phyloP scores from a whole-genome alignment of 1,140 invertebrate species.

The Drosophila insularis region DNA sequence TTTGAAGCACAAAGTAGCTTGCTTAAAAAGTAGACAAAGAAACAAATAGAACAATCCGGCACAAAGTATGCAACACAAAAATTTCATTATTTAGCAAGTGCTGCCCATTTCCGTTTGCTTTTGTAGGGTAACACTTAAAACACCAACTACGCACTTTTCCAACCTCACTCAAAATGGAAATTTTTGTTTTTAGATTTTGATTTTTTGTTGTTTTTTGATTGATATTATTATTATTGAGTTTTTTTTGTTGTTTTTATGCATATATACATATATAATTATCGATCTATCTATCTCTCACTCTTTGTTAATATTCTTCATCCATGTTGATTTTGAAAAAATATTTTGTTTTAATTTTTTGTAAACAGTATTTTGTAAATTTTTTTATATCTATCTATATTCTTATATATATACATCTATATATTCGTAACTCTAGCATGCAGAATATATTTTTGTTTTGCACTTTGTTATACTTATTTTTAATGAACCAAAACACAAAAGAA shows the following conservation, averaged over 20 bases:
- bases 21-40: constrained; percentile 59
- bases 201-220: constrained; percentile 32
- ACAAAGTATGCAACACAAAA: constrained; percentile 31
- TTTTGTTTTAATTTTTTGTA: constrained; percentile 39
- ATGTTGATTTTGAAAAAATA: constrained; percentile 47
- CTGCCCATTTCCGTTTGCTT: constrained; percentile 69
- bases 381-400: constrained; percentile 25
- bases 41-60: constrained; percentile 1
- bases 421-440: constrained; percentile 28
- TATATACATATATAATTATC: constrained; percentile 41
- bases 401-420: constrained; percentile 8
- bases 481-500: constrained; percentile 5
- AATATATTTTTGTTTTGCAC: constrained; percentile 38
- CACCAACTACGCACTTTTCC: neutral
- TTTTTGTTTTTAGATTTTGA: constrained; percentile 46
- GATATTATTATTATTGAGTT: constrained; percentile 50
- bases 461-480: constrained; percentile 50
- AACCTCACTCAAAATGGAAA: constrained; percentile 24
- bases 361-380: constrained; percentile 60
- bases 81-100: constrained; percentile 33
- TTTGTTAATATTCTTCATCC: constrained; percentile 38
- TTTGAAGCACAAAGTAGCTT: constrained; percentile 76
- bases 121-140: constrained; percentile 58
- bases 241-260: constrained; percentile 51
- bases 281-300: constrained; percentile 19